Evolutionary conservation across 2,797 vertebrate genomes (phyloP).

Genomic region (Pteronotus mesoamericanus): DNA sequence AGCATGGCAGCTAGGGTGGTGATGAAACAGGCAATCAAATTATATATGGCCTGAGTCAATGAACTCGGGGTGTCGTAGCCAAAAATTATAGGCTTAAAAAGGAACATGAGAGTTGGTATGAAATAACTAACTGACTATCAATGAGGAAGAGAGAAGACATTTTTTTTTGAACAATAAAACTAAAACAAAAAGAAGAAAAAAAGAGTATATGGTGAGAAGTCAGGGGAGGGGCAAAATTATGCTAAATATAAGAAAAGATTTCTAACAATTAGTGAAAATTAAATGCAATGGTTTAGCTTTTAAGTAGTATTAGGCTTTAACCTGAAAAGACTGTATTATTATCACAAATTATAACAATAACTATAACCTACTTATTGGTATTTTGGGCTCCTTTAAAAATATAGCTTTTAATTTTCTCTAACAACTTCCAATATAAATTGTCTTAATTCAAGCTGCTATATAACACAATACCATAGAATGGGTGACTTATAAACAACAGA

Average conservation of each 20-base stretch:
- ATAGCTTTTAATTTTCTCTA: background rate
- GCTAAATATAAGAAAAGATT: background rate
- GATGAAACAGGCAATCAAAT: background rate
- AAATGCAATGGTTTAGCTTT: background rate
- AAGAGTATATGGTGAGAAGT: background rate
- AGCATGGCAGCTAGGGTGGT: too few species aligned
- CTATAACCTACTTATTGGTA: background rate
- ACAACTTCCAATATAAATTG: background rate
- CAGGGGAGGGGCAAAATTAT: background rate
- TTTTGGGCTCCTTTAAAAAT: background rate
- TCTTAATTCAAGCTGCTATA: background rate
- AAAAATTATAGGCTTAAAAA: background rate
- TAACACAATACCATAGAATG: background rate
- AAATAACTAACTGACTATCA: background rate
- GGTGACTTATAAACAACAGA: background rate
- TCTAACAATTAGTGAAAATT: background rate
- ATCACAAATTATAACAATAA: background rate
- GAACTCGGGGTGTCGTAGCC: background rate
- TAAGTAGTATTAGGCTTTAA: background rate
- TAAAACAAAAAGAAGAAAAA: background rate
- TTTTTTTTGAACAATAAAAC: background rate
- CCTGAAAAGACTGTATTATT: background rate
- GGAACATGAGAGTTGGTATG: background rate
- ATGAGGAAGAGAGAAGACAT: background rate
- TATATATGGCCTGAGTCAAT: background rate